Conservation (phyloP, 2,113 vertebrate genomes). For the Brienomyrus longianalis region DNA sequence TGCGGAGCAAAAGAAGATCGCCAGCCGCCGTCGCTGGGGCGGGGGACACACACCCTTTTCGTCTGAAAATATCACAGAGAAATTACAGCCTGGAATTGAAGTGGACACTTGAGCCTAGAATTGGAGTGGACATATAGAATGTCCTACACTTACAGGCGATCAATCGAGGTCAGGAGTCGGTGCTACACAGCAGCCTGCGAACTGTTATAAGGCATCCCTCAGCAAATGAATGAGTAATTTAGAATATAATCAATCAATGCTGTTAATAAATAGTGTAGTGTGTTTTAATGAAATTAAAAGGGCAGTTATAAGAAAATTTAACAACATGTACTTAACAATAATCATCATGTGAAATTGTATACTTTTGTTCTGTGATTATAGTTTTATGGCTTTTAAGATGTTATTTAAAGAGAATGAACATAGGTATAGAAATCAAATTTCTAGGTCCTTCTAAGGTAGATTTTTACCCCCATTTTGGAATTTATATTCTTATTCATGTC, state of each 20-base stretch:
- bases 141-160: neutral
- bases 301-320: neutral
- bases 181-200: neutral
- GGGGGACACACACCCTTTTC: too few species aligned
- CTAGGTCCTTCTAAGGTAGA: neutral
- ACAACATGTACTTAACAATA: neutral
- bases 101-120: neutral
- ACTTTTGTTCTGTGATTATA: neutral
- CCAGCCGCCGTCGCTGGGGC: neutral
- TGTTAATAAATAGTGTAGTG: neutral
- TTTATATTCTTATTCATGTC: neutral
- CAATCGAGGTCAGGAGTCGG: neutral
- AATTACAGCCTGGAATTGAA: neutral
- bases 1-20: neutral
- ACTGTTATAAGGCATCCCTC: neutral
- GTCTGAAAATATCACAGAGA: neutral
- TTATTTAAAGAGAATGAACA: neutral
- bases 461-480: neutral
- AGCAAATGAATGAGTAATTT: neutral
- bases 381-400: neutral
- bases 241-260: neutral
- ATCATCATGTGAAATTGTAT: neutral
- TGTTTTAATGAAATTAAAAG: neutral
- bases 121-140: neutral
- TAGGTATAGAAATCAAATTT: neutral